Conservation (phyloP, 2,888 invertebrate genomes). For the Entomobrya multifasciata region DNA sequence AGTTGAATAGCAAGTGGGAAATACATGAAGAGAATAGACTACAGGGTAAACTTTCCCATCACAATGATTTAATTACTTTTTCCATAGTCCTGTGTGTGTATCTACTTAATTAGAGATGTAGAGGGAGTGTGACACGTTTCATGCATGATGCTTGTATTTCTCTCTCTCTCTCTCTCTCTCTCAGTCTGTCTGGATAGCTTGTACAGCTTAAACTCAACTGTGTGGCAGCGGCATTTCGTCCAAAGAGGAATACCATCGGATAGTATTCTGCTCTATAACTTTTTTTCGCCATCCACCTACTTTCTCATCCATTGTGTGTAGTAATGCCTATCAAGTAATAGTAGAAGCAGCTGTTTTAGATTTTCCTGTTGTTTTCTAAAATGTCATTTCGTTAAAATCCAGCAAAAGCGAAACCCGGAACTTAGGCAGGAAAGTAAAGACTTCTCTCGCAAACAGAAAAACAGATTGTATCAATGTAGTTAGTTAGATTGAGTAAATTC, state of each 20-base stretch:
- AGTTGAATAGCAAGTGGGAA: neutral
- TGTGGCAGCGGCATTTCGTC: no score
- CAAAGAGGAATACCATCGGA: neutral
- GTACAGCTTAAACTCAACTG: no score
- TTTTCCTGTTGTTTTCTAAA: constrained; percentile 23
- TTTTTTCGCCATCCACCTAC: neutral
- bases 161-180: neutral
- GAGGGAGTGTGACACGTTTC: neutral
- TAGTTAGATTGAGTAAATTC: constrained; percentile 45
- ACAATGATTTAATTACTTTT: constrained; percentile 59
- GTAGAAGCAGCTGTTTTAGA: constrained; percentile 35
- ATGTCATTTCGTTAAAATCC: neutral
- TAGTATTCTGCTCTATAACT: neutral
- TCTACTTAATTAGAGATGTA: constrained; percentile 35
- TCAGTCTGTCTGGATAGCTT: no score
- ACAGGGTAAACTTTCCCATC: neutral
- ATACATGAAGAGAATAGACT: neutral
- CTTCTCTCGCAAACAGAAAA: constrained; percentile 22
- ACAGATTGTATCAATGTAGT: constrained; percentile 52
- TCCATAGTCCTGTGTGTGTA: constrained; percentile 15
- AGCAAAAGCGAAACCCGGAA: neutral
- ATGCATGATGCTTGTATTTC: neutral
- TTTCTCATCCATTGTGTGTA: neutral
- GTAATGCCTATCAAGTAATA: neutral
- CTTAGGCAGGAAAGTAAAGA: neutral